Conservation (phyloP, 2,797 vertebrate genomes). For the Prunella strophiata region DNA sequence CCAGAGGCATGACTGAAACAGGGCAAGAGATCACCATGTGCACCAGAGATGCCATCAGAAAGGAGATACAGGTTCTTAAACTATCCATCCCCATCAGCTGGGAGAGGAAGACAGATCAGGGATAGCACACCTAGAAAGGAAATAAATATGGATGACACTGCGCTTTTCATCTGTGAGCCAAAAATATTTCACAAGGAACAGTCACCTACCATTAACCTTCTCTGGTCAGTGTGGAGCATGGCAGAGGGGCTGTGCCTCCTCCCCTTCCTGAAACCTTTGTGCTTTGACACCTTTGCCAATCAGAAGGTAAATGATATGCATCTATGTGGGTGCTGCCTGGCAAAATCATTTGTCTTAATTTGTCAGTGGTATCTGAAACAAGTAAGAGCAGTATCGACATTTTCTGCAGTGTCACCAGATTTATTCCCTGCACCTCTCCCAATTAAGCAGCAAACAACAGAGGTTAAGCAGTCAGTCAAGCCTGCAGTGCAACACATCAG, state of each 20-base stretch:
- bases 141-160: background rate
- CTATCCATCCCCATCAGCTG: background rate
- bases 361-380: background rate
- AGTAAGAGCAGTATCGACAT: background rate
- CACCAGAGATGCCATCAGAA: background rate
- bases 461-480: background rate
- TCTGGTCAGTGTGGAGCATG: accelerated
- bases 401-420: background rate
- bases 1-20: background rate
- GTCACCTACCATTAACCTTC: background rate
- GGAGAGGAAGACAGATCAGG: background rate
- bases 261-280: background rate
- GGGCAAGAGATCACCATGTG: background rate
- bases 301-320: background rate
- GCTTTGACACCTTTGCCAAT: background rate
- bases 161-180: background rate
- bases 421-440: background rate
- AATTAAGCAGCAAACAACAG: background rate
- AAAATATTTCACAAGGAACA: background rate
- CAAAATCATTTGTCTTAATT: background rate
- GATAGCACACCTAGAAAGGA: background rate
- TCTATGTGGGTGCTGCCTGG: background rate
- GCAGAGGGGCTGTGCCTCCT: background rate
- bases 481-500: background rate
- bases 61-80: background rate